Conservation (phyloP, 2,113 vertebrate genomes). For the Capra hircus region DNA sequence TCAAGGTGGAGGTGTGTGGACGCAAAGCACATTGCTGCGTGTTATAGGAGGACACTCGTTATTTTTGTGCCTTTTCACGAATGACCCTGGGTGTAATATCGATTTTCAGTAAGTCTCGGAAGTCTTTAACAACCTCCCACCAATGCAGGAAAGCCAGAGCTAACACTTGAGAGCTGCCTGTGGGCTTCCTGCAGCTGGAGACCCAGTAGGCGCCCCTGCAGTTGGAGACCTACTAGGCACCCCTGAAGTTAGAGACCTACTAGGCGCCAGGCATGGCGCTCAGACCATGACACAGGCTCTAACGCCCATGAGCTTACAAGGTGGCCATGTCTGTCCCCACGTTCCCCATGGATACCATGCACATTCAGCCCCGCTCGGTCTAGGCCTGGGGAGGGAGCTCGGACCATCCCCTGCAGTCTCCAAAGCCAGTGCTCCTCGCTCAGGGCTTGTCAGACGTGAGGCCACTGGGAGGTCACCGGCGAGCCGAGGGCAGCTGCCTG, state of each 20-base stretch:
- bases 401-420: rapidly evolving
- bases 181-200: not conserved
- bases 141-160: rapidly evolving
- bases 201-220: not conserved
- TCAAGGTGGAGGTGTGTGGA: not conserved
- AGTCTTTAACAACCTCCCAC: not conserved
- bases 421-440: not conserved
- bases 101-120: rapidly evolving
- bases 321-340: not conserved
- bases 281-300: not conserved
- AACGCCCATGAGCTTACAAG: not conserved
- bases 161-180: rapidly evolving
- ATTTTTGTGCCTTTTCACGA: not conserved
- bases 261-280: rapidly evolving
- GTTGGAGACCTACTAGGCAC: not conserved
- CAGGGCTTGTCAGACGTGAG: not conserved
- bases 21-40: no score
- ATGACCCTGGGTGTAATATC: not conserved
- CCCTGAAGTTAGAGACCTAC: not conserved
- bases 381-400: not conserved
- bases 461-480: not conserved
- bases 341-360: not conserved
- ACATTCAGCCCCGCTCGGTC: not conserved
- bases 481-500: not conserved
- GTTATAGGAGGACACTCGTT: rapidly evolving